Conservation (phyloP, 2,113 vertebrate genomes). For the Zonotrichia leucophrys region DNA sequence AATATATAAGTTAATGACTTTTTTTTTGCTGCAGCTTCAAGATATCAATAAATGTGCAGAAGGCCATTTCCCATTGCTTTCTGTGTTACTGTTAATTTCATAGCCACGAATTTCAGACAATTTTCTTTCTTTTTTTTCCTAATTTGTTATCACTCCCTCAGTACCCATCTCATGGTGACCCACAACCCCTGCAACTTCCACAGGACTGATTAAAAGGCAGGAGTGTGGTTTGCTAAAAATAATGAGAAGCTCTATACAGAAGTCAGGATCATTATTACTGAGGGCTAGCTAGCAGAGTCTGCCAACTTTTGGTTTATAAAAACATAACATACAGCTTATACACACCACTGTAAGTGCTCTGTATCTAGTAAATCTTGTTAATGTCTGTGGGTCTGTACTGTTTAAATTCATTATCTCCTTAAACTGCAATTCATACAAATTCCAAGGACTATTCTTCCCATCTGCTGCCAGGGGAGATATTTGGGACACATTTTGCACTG, state of each 20-base stretch:
- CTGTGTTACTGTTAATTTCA: neutral
- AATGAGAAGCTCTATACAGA: neutral
- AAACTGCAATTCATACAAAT: neutral
- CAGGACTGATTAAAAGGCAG: neutral
- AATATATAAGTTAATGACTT: neutral
- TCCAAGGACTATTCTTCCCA: neutral
- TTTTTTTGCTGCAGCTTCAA: neutral
- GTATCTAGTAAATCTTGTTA: neutral
- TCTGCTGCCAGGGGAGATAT: neutral
- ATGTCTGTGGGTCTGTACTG: neutral
- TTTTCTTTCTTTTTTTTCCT: neutral
- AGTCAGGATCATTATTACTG: neutral
- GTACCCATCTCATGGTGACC: neutral
- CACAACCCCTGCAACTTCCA: neutral
- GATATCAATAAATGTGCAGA: neutral
- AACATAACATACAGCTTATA: neutral
- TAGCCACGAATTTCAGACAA: neutral
- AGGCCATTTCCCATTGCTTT: neutral
- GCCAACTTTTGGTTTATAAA: neutral
- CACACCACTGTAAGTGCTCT: neutral
- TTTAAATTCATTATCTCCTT: slow-evolving; percentile 13
- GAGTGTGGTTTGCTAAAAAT: neutral
- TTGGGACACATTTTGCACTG: neutral
- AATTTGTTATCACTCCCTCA: neutral
- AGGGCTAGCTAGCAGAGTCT: neutral